Evolutionary conservation across 2,888 invertebrate genomes (phyloP), one percentile per base, ranked within the genome.

Genomic region (Meiosimyza decipiens): DNA sequence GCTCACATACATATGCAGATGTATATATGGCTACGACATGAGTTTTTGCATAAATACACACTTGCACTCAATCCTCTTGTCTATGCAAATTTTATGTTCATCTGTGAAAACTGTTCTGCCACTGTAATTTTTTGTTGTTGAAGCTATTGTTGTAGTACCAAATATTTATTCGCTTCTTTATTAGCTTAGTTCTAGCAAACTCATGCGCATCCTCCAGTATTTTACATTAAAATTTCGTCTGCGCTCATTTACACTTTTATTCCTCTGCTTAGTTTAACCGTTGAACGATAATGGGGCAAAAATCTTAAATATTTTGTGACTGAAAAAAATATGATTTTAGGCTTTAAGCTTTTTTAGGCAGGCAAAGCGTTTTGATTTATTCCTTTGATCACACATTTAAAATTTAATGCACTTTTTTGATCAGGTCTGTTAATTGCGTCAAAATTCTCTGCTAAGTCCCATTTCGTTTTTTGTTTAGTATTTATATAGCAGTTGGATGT

Each of bases 1-100:
- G 16, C 68, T 47, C 49, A 47, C 57, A 40, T 9, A 55, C 57
- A 68, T 12, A 50, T 18, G 57, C 59, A 57, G 3, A 57, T 9
- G 9, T 12, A 7, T 52, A 15, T 13, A 52, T 15, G 9, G 18
- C 54, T 16, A 15, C 28, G 28, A 28, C 28, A 28, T 28, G 28
- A 28, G 28, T 40, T 40, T 52, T 22, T 22, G 49, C 47, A 18
- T 6, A 28, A 28, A 15, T 49, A 40, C 18, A 40, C 49, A 40
- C 49, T 49, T 50, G 62, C 70, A 70, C 70, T 62, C 57, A 49
- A 50, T 33, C 28, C 64, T 62, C 72, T 63, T 72, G 72, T 72
- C 72, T 72, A 72, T 72, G 72, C 72, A 72, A 72, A 72, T 72
- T 69, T 72, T 72, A 69, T 69, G 72, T 63, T 63, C 68, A 57